A percentile compares a stretch with the other conserved stretches of the same genome.
These are phyloP conservation scores for Dendropsophus ebraccatus DNA, from an alignment of 2,113 vertebrate species.

Conservation along the genomic window DNA sequence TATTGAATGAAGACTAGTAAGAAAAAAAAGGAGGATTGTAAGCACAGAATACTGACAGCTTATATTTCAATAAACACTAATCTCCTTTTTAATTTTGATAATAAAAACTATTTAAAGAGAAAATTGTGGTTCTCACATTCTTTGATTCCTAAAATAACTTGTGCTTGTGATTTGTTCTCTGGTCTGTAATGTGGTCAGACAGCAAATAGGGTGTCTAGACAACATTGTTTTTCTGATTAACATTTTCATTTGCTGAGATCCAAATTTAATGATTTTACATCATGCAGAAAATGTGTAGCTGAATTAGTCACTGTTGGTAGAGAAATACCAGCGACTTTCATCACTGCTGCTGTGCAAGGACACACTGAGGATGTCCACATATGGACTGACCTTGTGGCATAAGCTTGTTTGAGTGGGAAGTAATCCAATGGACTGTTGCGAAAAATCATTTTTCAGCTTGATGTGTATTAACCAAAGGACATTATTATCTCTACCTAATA, in stretches of 20 bases:
- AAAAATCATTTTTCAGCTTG: not conserved
- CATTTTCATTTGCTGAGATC: not conserved
- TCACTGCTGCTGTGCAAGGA: not conserved
- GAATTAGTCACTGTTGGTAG: not conserved
- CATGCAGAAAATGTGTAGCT: slow-evolving; percentile 4
- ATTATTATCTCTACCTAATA: not conserved
- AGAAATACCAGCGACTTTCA: not conserved
- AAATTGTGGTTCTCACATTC: slow-evolving; percentile 15
- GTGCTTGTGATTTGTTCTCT: slow-evolving; percentile 14
- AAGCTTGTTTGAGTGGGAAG: not conserved
- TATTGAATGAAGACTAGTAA: too few species aligned
- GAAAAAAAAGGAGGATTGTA: too few species aligned
- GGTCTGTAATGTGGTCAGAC: slow-evolving; percentile 37
- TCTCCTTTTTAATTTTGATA: not conserved
- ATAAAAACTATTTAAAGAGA: not conserved
- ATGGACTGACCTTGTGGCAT: not conserved
- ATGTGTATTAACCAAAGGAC: not conserved
- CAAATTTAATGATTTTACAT: slow-evolving; percentile 19
- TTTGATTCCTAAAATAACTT: slow-evolving; percentile 37
- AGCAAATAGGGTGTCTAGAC: slow-evolving; percentile 53
- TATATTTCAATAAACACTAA: not conserved
- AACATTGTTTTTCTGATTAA: slow-evolving; percentile 38
- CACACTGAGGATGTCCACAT: not conserved
- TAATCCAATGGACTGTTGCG: not conserved
- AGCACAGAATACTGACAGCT: not conserved